phyloP scores from a whole-genome alignment of 2,888 invertebrate species.

The Yponomeuta sedellus region DNA sequence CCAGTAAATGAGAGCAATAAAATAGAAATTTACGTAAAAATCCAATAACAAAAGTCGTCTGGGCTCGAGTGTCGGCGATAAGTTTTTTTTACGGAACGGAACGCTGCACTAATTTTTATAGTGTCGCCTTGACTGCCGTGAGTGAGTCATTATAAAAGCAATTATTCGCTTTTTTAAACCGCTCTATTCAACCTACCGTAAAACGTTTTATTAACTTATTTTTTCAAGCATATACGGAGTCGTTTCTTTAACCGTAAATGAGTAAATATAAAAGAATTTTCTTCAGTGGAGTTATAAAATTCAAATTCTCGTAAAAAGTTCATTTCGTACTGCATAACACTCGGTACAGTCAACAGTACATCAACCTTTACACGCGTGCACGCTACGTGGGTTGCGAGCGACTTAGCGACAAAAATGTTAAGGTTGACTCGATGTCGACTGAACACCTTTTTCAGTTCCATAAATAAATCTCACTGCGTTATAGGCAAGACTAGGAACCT shows the following conservation, averaged over 20 bases:
- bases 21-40: constrained; percentile 53
- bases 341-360: no score
- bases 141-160: constrained; percentile 10
- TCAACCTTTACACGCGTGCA: no score
- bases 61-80: background rate
- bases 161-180: constrained; percentile 2
- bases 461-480: background rate
- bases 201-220: background rate
- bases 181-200: background rate
- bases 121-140: constrained; percentile 10
- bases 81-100: constrained; percentile 9
- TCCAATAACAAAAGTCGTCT: constrained; percentile 33
- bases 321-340: background rate
- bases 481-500: background rate
- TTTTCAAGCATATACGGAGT: background rate
- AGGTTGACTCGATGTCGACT: no score
- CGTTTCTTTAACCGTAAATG: background rate
- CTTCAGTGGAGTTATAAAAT: background rate
- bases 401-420: no score
- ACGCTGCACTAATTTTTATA: constrained; percentile 12
- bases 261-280: background rate
- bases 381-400: no score
- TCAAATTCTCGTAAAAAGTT: background rate
- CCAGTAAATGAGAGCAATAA: constrained; percentile 53
- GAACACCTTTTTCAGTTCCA: background rate